phyloP scores from a whole-genome alignment of 1,140 invertebrate species.

The Augochlora pura region DNA sequence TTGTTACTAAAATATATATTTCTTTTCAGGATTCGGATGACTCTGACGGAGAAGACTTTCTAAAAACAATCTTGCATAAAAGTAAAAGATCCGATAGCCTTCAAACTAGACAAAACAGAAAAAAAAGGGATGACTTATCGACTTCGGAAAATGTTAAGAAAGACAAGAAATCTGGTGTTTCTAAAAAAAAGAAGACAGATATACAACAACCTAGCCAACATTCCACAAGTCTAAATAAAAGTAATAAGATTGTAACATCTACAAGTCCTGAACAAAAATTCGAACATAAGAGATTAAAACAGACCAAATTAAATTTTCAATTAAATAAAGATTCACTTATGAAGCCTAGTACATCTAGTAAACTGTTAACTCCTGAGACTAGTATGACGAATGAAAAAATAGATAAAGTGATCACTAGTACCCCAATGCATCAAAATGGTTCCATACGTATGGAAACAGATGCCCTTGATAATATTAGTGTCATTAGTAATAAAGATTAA shows the following conservation, averaged over 20 bases:
- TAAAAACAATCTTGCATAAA: not conserved
- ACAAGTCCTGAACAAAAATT: not conserved
- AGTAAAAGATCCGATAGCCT: not conserved
- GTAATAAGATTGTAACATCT: not conserved
- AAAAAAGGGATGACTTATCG: not conserved
- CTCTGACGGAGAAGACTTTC: conserved; percentile 19
- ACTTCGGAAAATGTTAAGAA: not conserved
- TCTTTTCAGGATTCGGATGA: conserved; percentile 27
- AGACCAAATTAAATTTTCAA: conserved; percentile 38
- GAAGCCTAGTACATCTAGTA: not conserved
- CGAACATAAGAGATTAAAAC: conserved; percentile 34
- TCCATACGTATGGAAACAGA: not conserved
- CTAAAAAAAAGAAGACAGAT: not conserved
- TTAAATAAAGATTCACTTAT: not conserved
- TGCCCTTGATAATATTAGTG: conserved; percentile 9
- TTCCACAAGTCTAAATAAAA: not conserved
- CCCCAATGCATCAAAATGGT: conserved; percentile 6
- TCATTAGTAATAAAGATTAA: conserved; percentile 17
- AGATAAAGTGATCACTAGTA: conserved; percentile 38
- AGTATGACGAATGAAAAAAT: not conserved
- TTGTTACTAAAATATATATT: conserved; percentile 6
- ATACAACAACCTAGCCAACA: not conserved
- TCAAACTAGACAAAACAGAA: not conserved
- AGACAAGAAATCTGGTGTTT: not conserved
- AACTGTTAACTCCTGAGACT: not conserved